Base-by-base conservation (phyloP, 2,113 vertebrate species). In the Oncorhynchus clarkii region DNA sequence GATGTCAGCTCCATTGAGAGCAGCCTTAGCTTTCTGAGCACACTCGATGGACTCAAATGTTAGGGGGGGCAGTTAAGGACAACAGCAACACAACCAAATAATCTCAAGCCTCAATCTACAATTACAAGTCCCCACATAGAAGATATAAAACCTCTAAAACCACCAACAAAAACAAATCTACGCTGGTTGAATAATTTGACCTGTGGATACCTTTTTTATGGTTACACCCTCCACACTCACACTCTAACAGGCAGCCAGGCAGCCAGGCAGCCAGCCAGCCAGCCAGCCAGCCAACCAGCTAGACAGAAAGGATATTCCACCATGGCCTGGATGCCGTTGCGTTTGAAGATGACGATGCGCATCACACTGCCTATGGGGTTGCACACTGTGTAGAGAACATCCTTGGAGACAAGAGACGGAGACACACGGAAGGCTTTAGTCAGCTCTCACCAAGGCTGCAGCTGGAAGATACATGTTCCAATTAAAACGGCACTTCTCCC, bases 301-400 rank as follows among this genome's bases (percentile, higher is more conserved):
- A 45, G 34, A 45, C 68, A 11, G 67, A 67, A 95, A 97, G 95
- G 95, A 97, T 97, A 97, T 96, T 97, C 95, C 90, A 97, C 95
- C 94, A 97, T 96, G 79, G 96, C 95, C 91, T 97, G 95, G 89
- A 97, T 96, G 74, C 95, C 96, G 82, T 96, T 99, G 74, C 96
- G 95, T 89, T 98, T 99, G 89, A 99, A 99, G 91, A 99, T 99
- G 82, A 99, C 97, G 78, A 99, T 99, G 31, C 97, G 94, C 2
- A 96, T 94, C 74, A 99, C 97, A 79, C 94, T 97, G 62, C 97
- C 97, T 73, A 97, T 96, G 76, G 97, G 96, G 79, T 98, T 99
- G 86, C 97, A 99, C 7, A 99, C 96, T 2, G 96, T 98, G 88
- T 98, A 96, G 68, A 99, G 91, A 60, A 99, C 97, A 90, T 98